Evolutionary conservation across 2,888 invertebrate genomes (phyloP).

Genomic region (Unio delphinus): DNA sequence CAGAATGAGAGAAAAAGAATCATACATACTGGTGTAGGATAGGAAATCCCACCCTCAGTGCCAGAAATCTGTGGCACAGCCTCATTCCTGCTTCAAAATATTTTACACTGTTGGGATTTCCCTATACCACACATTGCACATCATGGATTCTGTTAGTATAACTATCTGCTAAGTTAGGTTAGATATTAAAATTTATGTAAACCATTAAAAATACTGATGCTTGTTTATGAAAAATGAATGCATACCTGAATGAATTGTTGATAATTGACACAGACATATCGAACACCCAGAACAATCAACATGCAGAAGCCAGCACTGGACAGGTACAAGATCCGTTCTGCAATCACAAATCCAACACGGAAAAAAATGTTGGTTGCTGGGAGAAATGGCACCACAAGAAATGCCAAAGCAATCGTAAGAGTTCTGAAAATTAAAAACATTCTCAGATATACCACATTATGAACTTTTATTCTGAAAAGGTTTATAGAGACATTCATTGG

Average conservation of each 20-base stretch:
- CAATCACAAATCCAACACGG: slow-evolving; percentile 91
- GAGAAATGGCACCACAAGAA: slow-evolving; percentile 84
- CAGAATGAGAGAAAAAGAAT: too few species aligned
- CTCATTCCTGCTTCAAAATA: too few species aligned
- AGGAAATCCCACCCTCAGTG: too few species aligned
- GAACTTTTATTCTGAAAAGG: background rate
- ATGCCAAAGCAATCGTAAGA: slow-evolving; percentile 75
- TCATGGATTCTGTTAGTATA: too few species aligned
- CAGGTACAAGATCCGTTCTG: slow-evolving; percentile 87
- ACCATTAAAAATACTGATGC: too few species aligned
- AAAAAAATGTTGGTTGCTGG: slow-evolving; percentile 89
- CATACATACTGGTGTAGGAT: too few species aligned
- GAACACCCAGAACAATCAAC: slow-evolving; percentile 78
- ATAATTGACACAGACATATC: slow-evolving; percentile 38
- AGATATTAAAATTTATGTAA: too few species aligned
- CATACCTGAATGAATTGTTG: slow-evolving; percentile 29
- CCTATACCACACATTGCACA: too few species aligned
- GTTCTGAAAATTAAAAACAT: slow-evolving; percentile 43
- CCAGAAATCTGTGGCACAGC: too few species aligned
- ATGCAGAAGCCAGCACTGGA: slow-evolving; percentile 87
- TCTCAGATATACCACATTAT: background rate
- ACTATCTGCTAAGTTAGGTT: too few species aligned
- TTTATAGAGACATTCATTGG: background rate
- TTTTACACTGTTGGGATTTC: too few species aligned
- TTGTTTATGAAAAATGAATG: background rate